A percentile compares a stretch with the other conserved stretches of the same genome.
Conservation (phyloP, 2,888 invertebrate species). For the Habrosyne pyritoides region DNA sequence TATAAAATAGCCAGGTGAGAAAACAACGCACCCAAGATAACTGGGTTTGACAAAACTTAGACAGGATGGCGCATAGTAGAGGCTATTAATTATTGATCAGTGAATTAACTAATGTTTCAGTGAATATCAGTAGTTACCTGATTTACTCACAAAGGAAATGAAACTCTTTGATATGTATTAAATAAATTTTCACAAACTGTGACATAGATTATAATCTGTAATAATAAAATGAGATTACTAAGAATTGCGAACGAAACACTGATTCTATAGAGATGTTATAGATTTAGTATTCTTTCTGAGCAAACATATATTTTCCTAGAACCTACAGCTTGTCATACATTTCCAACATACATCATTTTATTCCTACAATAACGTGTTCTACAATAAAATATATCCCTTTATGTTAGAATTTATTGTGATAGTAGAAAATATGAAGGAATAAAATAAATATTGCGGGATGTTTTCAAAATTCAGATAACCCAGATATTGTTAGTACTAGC, state of each 20-base stretch:
- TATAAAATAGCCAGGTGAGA: background rate
- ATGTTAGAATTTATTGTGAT: background rate
- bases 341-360: background rate
- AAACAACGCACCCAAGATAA: no score
- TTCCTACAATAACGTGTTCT: background rate
- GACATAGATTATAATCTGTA: background rate
- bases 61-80: background rate
- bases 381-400: background rate
- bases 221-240: no score
- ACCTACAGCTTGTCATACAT: conserved; percentile 10
- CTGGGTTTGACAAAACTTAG: background rate
- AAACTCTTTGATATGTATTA: background rate
- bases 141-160: background rate
- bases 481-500: background rate
- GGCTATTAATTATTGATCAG: background rate
- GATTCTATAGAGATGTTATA: no score
- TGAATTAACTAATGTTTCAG: background rate
- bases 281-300: background rate
- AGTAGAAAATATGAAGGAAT: background rate
- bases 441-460: background rate
- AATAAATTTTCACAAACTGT: background rate
- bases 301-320: background rate
- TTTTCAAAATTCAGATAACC: background rate
- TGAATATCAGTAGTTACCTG: background rate
- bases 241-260: background rate